Base-by-base conservation (phyloP, 2,888 invertebrate genomes). In the Nomada ferruginata region DNA sequence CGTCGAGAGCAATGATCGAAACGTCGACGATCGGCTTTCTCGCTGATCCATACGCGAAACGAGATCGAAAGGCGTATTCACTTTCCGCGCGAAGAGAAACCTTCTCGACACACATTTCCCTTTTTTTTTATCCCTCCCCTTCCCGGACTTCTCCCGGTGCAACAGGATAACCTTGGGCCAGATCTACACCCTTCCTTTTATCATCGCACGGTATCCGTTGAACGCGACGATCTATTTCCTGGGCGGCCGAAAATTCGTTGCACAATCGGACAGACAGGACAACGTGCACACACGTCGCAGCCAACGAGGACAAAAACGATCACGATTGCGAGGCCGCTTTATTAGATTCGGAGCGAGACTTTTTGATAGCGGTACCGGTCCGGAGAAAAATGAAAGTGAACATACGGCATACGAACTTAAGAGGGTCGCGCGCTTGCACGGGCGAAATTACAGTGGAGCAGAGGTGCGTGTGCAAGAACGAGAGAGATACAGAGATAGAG, bases 301-400 rank as follows among this genome's bases (percentile, higher is more conserved):
- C 9, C 44, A 11, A 11, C 47, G 47, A 47, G 47, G 47, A 13
- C 47, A 7, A 36, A 36, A 36, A 36, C 36, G 26, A n/a, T 23
- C 18, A 23, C 15, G 29, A 75, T 74, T 20, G 20, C 23, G 20
- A 4, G 10, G n/a, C 26, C 47, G 36, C 18, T 55, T 63, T 18
- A 7, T 61, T 23, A 2, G 68, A 55, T 47, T n/a, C 26, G 66
- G 36, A 44, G 29, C 55, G 65, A n/a, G 65, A 78, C 66, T 77
- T 36, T 85, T 87, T 55, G 72, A 68, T 75, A 59, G 47, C 59
- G 44, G 52, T 70, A 66, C 66, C 72, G 82, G 80, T 72, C 69
- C 74, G 52, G 68, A 73, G 83, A 86, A 89, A 91, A 89, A 91
- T 86, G 91, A 91, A 90, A 91, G 90, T 90, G 85, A 86, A 83